Conservation (phyloP, 2,888 invertebrate genomes). For the Gerris lacustris region DNA sequence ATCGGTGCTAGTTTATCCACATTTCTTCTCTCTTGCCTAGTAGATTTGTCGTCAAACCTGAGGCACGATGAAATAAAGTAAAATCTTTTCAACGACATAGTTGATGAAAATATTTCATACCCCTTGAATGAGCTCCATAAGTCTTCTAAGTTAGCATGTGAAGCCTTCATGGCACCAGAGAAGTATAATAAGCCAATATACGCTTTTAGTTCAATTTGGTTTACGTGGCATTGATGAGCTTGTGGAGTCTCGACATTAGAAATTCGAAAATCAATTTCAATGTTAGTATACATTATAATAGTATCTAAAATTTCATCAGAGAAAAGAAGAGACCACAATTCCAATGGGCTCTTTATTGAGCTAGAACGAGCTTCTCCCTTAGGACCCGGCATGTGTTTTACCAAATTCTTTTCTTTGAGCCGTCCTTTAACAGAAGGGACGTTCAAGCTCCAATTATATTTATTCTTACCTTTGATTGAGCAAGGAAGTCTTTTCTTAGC, state of each 20-base stretch:
- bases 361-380: neutral
- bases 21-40: slow-evolving; percentile 18
- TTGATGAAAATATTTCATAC: slow-evolving; percentile 17
- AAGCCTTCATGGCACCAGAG: neutral
- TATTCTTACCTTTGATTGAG: neutral
- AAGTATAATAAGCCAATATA: neutral
- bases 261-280: neutral
- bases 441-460: neutral
- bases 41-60: slow-evolving; percentile 22
- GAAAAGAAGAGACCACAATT: slow-evolving; percentile 10
- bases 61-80: slow-evolving; percentile 22
- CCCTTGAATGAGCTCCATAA: slow-evolving; percentile 18
- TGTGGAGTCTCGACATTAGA: neutral
- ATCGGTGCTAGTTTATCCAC: slow-evolving; percentile 23
- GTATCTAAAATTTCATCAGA: neutral
- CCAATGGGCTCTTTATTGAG: slow-evolving; percentile 7
- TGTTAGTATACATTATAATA: neutral
- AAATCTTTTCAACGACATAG: slow-evolving; percentile 22
- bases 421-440: neutral
- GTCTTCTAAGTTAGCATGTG: slow-evolving; percentile 17
- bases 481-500: neutral
- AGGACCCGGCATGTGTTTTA: slow-evolving; percentile 9
- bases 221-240: neutral
- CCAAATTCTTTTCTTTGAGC: neutral
- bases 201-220: slow-evolving; percentile 1